Conservation (phyloP, 2,888 invertebrate genomes). For the Clivina fossor region DNA sequence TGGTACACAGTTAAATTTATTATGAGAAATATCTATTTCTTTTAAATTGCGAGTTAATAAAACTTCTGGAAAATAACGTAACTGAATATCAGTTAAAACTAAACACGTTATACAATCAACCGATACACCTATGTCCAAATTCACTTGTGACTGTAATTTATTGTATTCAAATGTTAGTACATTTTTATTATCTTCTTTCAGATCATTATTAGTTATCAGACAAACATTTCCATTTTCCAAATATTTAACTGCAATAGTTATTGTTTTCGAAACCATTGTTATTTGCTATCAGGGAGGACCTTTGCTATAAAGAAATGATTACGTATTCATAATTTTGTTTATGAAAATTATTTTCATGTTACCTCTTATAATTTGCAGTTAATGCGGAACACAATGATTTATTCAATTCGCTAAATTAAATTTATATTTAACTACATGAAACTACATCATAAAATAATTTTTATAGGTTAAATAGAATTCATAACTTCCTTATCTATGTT, state of each 20-base stretch:
- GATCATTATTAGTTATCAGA: not conserved
- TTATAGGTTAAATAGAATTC: too few species aligned
- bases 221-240: conserved; percentile 13
- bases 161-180: not conserved
- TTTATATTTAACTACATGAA: too few species aligned
- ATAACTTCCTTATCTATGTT: too few species aligned
- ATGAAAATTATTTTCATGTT: too few species aligned
- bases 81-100: conserved; percentile 24
- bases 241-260: conserved; percentile 1
- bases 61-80: conserved; percentile 30
- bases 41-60: conserved; percentile 35
- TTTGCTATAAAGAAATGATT: too few species aligned
- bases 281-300: too few species aligned
- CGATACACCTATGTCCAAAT: conserved; percentile 2
- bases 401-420: too few species aligned
- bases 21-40: conserved; percentile 40
- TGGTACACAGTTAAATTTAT: conserved; percentile 43
- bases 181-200: not conserved
- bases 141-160: conserved; percentile 7
- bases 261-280: too few species aligned
- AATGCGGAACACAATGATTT: too few species aligned
- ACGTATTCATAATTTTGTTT: too few species aligned
- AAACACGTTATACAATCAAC: conserved; percentile 23
- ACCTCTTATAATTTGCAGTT: too few species aligned
- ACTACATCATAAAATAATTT: too few species aligned